These are phyloP conservation scores for Carassius carassius DNA, from an alignment of 2,113 vertebrate species.

Conservation along the genomic window DNA sequence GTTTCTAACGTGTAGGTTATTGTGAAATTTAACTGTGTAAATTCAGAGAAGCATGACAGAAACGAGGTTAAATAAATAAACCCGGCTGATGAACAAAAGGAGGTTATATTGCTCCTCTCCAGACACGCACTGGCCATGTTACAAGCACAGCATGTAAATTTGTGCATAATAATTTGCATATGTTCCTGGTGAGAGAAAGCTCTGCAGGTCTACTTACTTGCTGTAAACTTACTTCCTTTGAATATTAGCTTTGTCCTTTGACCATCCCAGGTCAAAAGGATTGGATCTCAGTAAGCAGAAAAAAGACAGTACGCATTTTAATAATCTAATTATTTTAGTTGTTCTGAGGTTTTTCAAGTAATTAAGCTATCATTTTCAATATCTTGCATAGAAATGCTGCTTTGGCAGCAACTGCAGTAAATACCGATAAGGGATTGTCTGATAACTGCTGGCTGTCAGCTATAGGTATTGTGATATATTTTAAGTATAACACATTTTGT, in stretches of 20 bases:
- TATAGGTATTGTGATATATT: neutral
- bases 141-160: constrained; percentile 1
- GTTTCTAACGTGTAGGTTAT: neutral
- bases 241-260: neutral
- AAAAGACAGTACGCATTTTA: neutral
- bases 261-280: neutral
- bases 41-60: neutral
- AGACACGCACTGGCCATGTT: neutral
- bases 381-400: neutral
- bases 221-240: neutral
- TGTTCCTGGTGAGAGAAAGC: constrained; percentile 19
- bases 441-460: neutral
- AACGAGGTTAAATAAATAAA: neutral
- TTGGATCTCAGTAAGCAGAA: neutral
- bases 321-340: neutral
- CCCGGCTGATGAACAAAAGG: neutral
- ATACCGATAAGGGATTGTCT: neutral
- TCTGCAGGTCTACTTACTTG: neutral
- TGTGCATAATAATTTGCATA: constrained; percentile 24
- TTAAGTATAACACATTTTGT: neutral
- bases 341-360: neutral
- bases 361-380: neutral
- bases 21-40: neutral
- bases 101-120: constrained; percentile 5
- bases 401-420: neutral